These are phyloP conservation scores for Rhinella marina DNA, from an alignment of 2,797 vertebrate species.

Conservation along the genomic window DNA sequence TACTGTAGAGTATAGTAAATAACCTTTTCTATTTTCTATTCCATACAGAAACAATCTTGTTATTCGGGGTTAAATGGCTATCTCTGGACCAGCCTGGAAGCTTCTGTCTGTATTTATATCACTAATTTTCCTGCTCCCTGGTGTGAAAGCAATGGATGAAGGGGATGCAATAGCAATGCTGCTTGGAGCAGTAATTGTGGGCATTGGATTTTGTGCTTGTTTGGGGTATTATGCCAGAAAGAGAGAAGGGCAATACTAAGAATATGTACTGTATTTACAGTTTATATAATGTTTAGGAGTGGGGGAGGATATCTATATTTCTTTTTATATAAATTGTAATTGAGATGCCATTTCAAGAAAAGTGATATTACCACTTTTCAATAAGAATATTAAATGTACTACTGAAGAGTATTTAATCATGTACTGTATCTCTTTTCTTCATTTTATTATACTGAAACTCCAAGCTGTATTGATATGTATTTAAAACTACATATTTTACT, in stretches of 20 bases:
- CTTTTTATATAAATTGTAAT: background rate
- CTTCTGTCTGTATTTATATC: constrained; percentile 66
- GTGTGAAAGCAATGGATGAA: constrained; percentile 83
- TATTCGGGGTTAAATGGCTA: constrained; percentile 75
- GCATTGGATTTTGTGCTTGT: constrained; percentile 86
- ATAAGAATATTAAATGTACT: background rate
- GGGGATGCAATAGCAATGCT: constrained; percentile 88
- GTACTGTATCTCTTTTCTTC: background rate
- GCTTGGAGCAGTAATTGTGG: constrained; percentile 77
- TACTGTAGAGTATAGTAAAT: background rate
- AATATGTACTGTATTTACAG: background rate
- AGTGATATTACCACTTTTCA: background rate
- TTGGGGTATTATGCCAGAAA: constrained; percentile 90
- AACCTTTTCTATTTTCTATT: background rate
- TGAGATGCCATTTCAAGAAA: background rate
- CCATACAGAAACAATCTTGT: background rate
- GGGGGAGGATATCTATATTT: background rate
- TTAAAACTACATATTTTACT: background rate
- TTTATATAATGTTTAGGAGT: background rate
- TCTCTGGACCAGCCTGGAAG: constrained; percentile 61
- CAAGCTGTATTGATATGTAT: background rate
- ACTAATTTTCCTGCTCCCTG: constrained; percentile 74
- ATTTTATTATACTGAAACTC: background rate
- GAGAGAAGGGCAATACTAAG: constrained; percentile 80
- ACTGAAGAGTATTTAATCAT: background rate